Evolutionary conservation across 64 coral and sea anemone genomes (phyloP).

Genomic region (Stichodactyla helianthus): DNA sequence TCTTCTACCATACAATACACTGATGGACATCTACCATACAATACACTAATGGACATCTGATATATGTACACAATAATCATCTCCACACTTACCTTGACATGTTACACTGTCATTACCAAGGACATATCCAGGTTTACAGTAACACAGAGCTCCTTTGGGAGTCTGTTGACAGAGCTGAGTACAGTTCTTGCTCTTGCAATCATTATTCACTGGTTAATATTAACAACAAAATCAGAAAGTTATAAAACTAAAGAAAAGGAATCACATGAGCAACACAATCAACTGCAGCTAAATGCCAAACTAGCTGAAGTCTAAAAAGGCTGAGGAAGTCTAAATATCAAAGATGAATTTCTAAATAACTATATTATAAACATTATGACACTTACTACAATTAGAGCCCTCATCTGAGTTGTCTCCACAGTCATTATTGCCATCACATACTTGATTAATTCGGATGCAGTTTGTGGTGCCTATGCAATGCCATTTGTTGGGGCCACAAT

Average conservation of each 20-base stretch:
- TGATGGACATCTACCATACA: no score
- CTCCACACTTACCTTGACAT: constrained; percentile 55
- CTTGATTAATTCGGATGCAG: constrained; percentile 56
- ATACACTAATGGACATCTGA: no score
- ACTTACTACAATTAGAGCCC: constrained; percentile 84
- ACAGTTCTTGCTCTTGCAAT: constrained; percentile 66
- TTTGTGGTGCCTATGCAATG: constrained; percentile 65
- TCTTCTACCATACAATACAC: no score
- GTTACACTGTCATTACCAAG: constrained; percentile 48
- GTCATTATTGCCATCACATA: constrained; percentile 75
- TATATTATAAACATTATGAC: background rate
- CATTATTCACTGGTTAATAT: constrained; percentile 39
- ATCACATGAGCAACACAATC: no score
- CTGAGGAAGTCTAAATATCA: background rate
- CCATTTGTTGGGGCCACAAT: constrained; percentile 42
- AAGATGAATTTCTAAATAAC: background rate
- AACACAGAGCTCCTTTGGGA: constrained; percentile 64
- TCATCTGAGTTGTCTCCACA: constrained; percentile 93
- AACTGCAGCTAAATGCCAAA: no score
- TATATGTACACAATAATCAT: background rate
- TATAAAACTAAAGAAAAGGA: no score
- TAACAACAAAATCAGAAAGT: no score
- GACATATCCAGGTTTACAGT: constrained; percentile 55
- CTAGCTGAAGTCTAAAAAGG: no score
- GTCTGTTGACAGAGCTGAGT: constrained; percentile 72